Base-by-base conservation (phyloP, 1,140 invertebrate species). In the Cardiocondyla obscurior region DNA sequence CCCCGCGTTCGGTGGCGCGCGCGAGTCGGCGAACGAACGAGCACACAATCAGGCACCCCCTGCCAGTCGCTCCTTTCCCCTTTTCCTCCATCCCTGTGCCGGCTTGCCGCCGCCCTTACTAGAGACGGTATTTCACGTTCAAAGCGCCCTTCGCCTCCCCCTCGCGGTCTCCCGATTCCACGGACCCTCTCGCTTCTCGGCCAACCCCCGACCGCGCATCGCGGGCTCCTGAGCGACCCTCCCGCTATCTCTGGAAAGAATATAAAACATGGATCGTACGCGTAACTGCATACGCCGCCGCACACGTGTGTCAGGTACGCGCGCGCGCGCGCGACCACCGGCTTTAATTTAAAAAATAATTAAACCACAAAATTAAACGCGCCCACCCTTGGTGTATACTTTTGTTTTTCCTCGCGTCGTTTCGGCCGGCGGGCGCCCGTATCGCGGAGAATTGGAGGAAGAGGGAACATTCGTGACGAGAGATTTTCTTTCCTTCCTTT, bases 321-420 rank as follows among this genome's bases (percentile, higher is more conserved):
- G 22, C 25, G 46, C 10, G 46, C 44, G 30, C 30, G 60, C 44
- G 44, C n/a, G n/a, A n/a, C n/a, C n/a, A n/a, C 46, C 65, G 85
- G 53, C 53, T 91, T 92, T 92, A 92, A 92, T 92, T 92, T 91
- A 91, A 92, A 92, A 92, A 92, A 92, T 92, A 92, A 92, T 92
- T 91, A 92, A 91, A 91, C 85, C 85, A 87, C 91, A 87, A 92
- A 92, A 92, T 92, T 91, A 91, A 92, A 89, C 88, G 83, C 77
- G 55, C 83, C 83, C n/a, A 22, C 12, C 6, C 65, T 14, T 60
- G 60, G 60, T 51, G 60, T 55, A 79, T 67, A 69, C 22, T 79
- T 85, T 84, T 87, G 74, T 73, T 73, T 86, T 62, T 81, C 53
- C 72, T 64, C 65, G 28, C 55, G 76, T 82, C 83, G n/a, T 79